phyloP scores from a whole-genome alignment of 2,888 invertebrate species.

The Ormia ochracea region DNA sequence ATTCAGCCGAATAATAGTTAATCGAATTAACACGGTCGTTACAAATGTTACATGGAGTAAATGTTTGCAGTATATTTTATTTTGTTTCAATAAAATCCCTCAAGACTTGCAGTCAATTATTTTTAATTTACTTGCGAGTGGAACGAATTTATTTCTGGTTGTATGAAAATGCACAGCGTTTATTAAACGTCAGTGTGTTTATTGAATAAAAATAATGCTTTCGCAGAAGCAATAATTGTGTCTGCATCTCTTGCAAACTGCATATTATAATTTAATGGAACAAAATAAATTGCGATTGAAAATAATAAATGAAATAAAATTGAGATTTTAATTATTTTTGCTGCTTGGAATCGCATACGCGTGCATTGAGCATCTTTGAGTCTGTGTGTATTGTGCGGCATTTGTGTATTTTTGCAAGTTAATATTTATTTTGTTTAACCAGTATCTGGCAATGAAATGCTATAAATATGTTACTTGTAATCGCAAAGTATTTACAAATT shows the following conservation, averaged over 20 bases:
- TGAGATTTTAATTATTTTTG: neutral
- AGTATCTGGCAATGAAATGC: slow-evolving; percentile 18
- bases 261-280: slow-evolving; percentile 20
- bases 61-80: too few species aligned
- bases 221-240: neutral
- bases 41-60: too few species aligned
- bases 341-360: neutral
- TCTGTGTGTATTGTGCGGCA: neutral
- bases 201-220: neutral
- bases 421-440: neutral
- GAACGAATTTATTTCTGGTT: slow-evolving; percentile 5
- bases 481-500: slow-evolving; percentile 19
- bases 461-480: slow-evolving; percentile 49
- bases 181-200: neutral
- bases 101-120: too few species aligned
- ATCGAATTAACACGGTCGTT: too few species aligned
- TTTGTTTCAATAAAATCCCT: too few species aligned
- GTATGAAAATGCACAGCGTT: neutral
- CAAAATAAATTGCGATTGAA: slow-evolving; percentile 8
- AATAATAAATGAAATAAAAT: slow-evolving; percentile 4
- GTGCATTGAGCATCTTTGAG: neutral
- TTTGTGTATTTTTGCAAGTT: neutral
- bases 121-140: neutral
- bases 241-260: neutral
- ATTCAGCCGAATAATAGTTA: too few species aligned